Evolutionary conservation across 2,888 invertebrate species (phyloP), one percentile per base, ranked within the genome.

Genomic region (Empis stercorea): DNA sequence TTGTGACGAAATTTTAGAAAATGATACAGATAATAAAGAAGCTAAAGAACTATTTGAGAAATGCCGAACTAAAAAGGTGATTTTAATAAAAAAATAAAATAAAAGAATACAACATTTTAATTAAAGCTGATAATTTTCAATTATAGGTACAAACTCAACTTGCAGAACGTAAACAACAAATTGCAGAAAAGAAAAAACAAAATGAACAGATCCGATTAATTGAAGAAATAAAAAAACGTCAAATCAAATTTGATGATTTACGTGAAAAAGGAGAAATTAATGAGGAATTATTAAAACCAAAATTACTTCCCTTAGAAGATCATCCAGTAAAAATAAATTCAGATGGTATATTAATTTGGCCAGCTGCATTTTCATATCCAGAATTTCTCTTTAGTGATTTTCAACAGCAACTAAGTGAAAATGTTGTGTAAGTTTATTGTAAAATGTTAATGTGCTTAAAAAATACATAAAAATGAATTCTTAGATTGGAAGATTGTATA

Each of bases 301-400:
- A 73, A 57, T 71, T 84, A 55, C 76, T 83, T 0, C 79, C 82
- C 32, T 72, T 81, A 6, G 75, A 76, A 39, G 75, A 80, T 46
- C 70, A 74, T 49, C 74, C 77, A 44, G 87, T 87, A 1, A 74
- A 76, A 57, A 58, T 86, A 11, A 70, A 76, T 58, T 67, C 78
- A 0, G 57, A 71, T 13, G 71, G 69, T 11, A 64, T 68, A 38
- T 66, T 96, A 11, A 70, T 81, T 44, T 96, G 94, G 94, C 95
- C 95, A 0, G 82, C 92, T 0, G 72, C 88, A 15, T 79, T 95
- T 55, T 71, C 89, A 11, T 96, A 94, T 66, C 95, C 95, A 0
- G 93, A 95, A 68, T 82, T 82, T 60, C 74, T 81, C 49, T 80
- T 85, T 58, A 86, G 89, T 43, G 96, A 97, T 66, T 87, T 92